These are phyloP conservation scores for Strigops habroptila DNA, from an alignment of 2,113 vertebrate genomes.

Conservation along the genomic window DNA sequence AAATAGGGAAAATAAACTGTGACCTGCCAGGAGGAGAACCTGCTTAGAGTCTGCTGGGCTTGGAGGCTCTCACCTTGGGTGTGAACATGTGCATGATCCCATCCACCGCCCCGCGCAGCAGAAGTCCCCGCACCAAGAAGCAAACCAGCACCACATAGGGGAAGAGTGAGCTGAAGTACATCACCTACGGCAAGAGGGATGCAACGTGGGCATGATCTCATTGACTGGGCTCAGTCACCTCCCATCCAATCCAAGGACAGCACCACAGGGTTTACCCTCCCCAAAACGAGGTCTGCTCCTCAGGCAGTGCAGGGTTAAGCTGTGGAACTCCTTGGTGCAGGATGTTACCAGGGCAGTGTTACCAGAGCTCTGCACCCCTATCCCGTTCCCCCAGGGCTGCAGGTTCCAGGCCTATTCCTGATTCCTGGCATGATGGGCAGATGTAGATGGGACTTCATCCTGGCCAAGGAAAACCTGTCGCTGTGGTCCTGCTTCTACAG, in stretches of 20 bases:
- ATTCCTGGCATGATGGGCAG: neutral
- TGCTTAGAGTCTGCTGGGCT: neutral
- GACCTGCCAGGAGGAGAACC: neutral
- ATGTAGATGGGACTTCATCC: neutral
- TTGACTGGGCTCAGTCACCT: neutral
- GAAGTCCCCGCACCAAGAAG: conserved; percentile 90
- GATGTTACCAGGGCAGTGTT: neutral
- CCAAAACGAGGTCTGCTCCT: neutral
- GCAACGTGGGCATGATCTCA: neutral
- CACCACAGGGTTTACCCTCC: neutral
- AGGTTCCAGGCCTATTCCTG: neutral
- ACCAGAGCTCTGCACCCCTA: neutral
- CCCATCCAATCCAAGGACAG: neutral
- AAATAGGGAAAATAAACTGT: neutral
- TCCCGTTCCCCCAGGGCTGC: neutral
- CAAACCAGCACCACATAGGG: conserved; percentile 97
- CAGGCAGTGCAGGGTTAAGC: neutral
- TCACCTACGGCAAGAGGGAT: conserved; percentile 80
- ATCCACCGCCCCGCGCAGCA: conserved; percentile 90
- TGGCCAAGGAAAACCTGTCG: neutral
- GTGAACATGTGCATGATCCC: conserved; percentile 99
- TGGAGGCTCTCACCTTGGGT: conserved; percentile 84
- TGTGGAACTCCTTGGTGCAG: accelerated
- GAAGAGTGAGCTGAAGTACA: conserved; percentile 99
- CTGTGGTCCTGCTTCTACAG: neutral